Evolutionary conservation across 2,797 vertebrate species (phyloP).

Genomic region (Petrocephalus sullivani): DNA sequence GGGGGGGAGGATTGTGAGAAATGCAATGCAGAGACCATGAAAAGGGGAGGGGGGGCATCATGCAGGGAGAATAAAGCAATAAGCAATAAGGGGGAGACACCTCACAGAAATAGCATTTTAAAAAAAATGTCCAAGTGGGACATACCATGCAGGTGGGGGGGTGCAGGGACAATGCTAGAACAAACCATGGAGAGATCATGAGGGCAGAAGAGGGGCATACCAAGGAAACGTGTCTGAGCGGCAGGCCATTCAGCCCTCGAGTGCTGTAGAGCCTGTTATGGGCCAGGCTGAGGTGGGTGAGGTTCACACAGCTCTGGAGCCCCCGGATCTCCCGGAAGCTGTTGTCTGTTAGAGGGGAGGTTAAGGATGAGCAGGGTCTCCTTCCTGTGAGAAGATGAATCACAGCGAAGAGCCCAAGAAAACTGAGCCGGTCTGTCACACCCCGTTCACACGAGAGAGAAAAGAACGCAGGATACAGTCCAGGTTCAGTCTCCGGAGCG

Average conservation of each 20-base stretch:
- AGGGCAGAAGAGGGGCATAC: conserved; percentile 55
- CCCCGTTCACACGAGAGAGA: background rate
- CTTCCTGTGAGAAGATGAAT: background rate
- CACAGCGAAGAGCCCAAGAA: background rate
- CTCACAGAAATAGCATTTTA: background rate
- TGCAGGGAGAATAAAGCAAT: background rate
- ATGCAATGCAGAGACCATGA: background rate
- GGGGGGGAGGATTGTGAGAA: background rate
- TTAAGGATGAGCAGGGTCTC: conserved; percentile 31
- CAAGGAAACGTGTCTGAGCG: conserved; percentile 71
- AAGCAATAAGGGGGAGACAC: background rate
- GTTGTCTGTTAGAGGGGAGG: conserved; percentile 65
- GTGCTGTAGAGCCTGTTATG: conserved; percentile 75
- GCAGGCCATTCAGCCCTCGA: conserved; percentile 62
- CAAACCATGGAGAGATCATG: background rate
- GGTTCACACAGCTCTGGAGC: conserved; percentile 66
- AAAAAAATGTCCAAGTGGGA: background rate
- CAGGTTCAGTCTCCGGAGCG: conserved; percentile 72
- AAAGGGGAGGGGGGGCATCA: background rate
- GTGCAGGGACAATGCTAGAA: background rate
- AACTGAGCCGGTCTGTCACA: background rate
- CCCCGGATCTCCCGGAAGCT: conserved; percentile 72
- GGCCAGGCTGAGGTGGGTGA: conserved; percentile 74
- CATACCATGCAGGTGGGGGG: background rate
- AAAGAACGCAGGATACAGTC: conserved; percentile 78